These are phyloP conservation scores for Montipora sp. DNA, from an alignment of 64 coral and sea anemone genomes.

Conservation along the genomic window DNA sequence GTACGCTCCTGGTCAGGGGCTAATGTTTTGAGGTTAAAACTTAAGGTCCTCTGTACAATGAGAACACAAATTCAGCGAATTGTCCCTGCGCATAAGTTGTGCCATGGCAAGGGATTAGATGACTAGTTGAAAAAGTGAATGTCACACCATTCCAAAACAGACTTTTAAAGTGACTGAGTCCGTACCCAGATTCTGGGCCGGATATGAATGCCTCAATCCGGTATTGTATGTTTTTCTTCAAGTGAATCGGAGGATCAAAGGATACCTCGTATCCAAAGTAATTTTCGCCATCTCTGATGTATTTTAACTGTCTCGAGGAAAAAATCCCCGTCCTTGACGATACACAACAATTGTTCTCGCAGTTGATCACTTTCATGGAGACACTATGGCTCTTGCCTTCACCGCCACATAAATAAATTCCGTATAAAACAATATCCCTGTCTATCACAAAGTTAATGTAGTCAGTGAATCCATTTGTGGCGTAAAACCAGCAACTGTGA, in stretches of 20 bases:
- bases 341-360: background rate
- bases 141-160: background rate
- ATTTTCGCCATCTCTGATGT: background rate
- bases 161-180: background rate
- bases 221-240: background rate
- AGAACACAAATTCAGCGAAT: constrained; percentile 5
- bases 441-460: background rate
- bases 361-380: background rate
- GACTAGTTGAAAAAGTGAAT: background rate
- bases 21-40: background rate
- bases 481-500: background rate
- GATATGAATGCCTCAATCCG: background rate
- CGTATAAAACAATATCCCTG: constrained; percentile 2
- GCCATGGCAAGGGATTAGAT: background rate
- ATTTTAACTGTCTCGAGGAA: background rate
- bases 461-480: background rate
- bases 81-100: background rate
- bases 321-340: background rate
- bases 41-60: background rate
- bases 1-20: no score
- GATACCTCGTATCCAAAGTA: background rate
- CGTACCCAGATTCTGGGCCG: background rate
- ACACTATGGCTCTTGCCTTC: background rate
- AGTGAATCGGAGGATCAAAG: background rate
- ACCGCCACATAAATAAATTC: background rate